phyloP scores from a whole-genome alignment of 2,888 invertebrate species.

The Lypha dubia region DNA sequence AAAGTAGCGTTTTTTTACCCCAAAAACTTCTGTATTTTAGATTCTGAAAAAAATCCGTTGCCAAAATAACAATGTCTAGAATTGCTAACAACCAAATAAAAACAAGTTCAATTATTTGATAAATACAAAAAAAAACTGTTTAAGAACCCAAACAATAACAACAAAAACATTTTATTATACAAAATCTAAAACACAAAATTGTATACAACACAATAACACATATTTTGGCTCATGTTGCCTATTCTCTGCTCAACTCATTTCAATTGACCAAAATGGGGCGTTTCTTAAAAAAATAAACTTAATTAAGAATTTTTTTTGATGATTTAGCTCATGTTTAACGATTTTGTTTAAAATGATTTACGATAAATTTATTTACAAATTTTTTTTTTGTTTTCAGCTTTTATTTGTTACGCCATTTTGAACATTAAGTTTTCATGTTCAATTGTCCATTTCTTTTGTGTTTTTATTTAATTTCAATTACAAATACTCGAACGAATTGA shows the following conservation, averaged over 20 bases:
- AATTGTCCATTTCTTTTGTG: not conserved
- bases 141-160: not conserved
- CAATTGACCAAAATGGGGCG: slow-evolving; percentile 40
- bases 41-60: slow-evolving; percentile 15
- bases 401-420: slow-evolving; percentile 47
- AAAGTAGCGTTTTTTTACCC: slow-evolving; percentile 24
- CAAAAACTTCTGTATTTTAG: slow-evolving; percentile 11
- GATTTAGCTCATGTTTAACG: slow-evolving; percentile 42
- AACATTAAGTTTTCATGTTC: slow-evolving; percentile 19
- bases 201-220: slow-evolving; percentile 28
- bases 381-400: not conserved
- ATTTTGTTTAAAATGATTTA: slow-evolving; percentile 47
- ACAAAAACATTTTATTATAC: slow-evolving; percentile 21
- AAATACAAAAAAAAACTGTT: not conserved
- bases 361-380: slow-evolving; percentile 20
- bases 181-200: slow-evolving; percentile 22
- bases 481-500: not conserved
- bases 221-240: slow-evolving; percentile 32
- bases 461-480: not conserved
- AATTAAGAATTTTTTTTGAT: slow-evolving; percentile 18
- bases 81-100: slow-evolving; percentile 20
- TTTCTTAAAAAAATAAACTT: not conserved
- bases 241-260: slow-evolving; percentile 23
- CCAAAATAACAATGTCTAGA: slow-evolving; percentile 33
- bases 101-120: slow-evolving; percentile 56